phyloP scores from a whole-genome alignment of 2,797 vertebrate genomes.

The Aulostomus chinensis region DNA sequence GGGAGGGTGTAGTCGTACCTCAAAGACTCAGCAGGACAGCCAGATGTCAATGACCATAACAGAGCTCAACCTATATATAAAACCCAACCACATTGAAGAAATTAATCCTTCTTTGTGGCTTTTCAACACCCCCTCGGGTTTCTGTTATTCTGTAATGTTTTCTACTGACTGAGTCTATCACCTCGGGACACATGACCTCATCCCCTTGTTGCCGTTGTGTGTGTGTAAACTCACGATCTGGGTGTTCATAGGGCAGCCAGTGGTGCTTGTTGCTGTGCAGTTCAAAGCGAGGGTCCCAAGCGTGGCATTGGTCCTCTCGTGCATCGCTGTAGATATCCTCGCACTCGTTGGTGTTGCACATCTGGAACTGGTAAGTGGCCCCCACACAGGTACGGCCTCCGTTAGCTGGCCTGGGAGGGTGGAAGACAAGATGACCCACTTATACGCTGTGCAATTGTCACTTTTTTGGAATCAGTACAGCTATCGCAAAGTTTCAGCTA shows the following conservation, averaged over 20 bases:
- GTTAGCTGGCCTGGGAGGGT: slow-evolving; percentile 85
- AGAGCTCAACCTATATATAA: slow-evolving; percentile 34
- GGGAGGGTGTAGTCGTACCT: slow-evolving; percentile 40
- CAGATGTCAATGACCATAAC: slow-evolving; percentile 53
- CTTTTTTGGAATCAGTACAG: neutral
- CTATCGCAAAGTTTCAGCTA: neutral
- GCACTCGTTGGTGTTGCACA: slow-evolving; percentile 91
- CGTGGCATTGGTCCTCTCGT: slow-evolving; percentile 91
- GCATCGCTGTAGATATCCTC: slow-evolving; percentile 87
- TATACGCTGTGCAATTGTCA: neutral
- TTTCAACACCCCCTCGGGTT: too few species aligned
- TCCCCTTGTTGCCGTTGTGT: neutral
- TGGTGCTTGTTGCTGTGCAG: slow-evolving; percentile 88
- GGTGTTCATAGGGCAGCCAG: slow-evolving; percentile 95
- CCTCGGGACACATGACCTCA: neutral
- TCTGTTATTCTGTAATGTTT: too few species aligned
- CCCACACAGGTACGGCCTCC: slow-evolving; percentile 91
- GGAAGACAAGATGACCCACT: neutral
- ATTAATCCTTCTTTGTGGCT: slow-evolving; percentile 21
- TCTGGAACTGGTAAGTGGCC: slow-evolving; percentile 88
- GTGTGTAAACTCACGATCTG: slow-evolving; percentile 83
- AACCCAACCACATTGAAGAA: slow-evolving; percentile 18
- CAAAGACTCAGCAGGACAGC: slow-evolving; percentile 42
- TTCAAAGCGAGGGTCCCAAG: slow-evolving; percentile 87
- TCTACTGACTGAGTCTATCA: too few species aligned